Conservation (phyloP, 2,888 invertebrate genomes). For the Drepana falcataria region DNA sequence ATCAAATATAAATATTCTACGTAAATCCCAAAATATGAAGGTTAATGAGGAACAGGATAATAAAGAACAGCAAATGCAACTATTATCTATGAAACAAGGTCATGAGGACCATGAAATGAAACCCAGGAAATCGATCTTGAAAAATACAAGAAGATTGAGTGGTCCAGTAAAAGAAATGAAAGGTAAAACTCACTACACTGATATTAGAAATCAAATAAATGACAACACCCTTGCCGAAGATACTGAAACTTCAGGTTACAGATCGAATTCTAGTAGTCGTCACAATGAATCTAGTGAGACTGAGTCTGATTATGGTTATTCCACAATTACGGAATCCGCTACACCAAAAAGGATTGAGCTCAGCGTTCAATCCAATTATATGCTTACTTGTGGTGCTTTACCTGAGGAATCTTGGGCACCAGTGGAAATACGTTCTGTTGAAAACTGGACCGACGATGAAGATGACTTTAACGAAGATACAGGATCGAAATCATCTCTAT, state of each 20-base stretch:
- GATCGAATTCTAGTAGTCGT: constrained; percentile 67
- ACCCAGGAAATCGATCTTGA: constrained; percentile 62
- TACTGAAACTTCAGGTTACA: constrained; percentile 77
- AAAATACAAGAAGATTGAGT: constrained; percentile 44
- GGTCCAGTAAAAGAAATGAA: constrained; percentile 34
- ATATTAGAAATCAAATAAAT: constrained; percentile 16
- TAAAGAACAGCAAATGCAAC: constrained; percentile 21
- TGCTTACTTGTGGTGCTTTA: constrained; percentile 64
- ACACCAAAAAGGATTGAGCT: constrained; percentile 78
- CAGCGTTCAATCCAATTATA: constrained; percentile 49
- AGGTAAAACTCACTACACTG: constrained; percentile 18
- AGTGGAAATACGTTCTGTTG: constrained; percentile 57
- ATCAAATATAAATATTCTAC: constrained; percentile 36
- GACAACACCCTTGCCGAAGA: constrained; percentile 52
- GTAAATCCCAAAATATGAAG: constrained; percentile 20
- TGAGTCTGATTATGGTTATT: constrained; percentile 81
- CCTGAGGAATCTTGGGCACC: constrained; percentile 74
- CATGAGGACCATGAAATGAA: constrained; percentile 28
- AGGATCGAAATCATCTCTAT: constrained; percentile 43
- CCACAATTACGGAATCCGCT: constrained; percentile 79
- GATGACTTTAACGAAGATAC: constrained; percentile 49
- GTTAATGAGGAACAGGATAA: constrained; percentile 35
- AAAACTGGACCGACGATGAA: constrained; percentile 61
- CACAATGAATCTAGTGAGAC: constrained; percentile 67
- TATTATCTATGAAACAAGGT: constrained; percentile 22